These are phyloP conservation scores for Opisthocomus hoazin DNA, from an alignment of 2,113 vertebrate genomes.

Conservation along the genomic window DNA sequence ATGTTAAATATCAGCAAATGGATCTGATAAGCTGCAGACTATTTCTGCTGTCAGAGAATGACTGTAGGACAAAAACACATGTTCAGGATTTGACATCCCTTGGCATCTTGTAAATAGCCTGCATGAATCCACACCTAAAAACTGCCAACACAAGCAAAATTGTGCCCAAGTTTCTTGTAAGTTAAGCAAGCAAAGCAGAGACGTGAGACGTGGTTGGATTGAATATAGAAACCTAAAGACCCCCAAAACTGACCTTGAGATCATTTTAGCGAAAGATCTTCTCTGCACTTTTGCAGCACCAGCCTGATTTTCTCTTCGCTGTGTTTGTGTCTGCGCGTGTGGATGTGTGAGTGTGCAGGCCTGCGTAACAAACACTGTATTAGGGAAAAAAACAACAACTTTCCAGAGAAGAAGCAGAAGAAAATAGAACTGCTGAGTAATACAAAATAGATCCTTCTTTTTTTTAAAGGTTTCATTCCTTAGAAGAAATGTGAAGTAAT, in stretches of 20 bases:
- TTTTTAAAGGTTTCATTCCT: not conserved
- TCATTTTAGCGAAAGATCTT: slow-evolving; percentile 66
- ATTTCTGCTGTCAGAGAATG: slow-evolving; percentile 77
- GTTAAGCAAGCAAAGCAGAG: slow-evolving; percentile 77
- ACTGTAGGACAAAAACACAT: slow-evolving; percentile 73
- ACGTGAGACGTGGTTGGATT: slow-evolving; percentile 71
- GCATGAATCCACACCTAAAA: slow-evolving; percentile 77
- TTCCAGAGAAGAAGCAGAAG: not conserved
- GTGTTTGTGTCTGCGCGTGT: not conserved
- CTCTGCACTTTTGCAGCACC: slow-evolving; percentile 31
- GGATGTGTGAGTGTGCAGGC: not conserved
- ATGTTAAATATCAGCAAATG: slow-evolving; percentile 79
- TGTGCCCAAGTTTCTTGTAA: slow-evolving; percentile 76
- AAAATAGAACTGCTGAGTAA: slow-evolving; percentile 53
- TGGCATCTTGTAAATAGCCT: slow-evolving; percentile 82
- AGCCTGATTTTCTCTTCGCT: slow-evolving; percentile 27
- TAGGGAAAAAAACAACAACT: not conserved
- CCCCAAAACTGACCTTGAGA: slow-evolving; percentile 72
- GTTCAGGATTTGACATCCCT: slow-evolving; percentile 77
- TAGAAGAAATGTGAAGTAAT: slow-evolving; percentile 14
- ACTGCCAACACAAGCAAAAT: slow-evolving; percentile 78
- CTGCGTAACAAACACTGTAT: slow-evolving; percentile 3
- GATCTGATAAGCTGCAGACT: slow-evolving; percentile 75
- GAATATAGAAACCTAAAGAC: slow-evolving; percentile 73
- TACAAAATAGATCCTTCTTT: slow-evolving; percentile 12